phyloP scores from a whole-genome alignment of 2,797 vertebrate species.

The Gallirallus australis region DNA sequence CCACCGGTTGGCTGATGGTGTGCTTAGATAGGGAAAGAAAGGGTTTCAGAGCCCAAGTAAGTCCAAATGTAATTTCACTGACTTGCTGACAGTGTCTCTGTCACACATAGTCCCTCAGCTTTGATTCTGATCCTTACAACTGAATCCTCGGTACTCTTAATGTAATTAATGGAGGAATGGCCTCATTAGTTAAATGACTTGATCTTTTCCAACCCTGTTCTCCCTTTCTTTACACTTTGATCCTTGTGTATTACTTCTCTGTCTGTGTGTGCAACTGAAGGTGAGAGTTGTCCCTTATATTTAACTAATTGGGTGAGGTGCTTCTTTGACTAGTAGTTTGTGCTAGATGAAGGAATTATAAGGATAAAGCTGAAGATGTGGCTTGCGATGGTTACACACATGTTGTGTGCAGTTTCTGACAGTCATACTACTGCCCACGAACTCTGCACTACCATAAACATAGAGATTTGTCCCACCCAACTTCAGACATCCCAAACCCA shows the following conservation, averaged over 20 bases:
- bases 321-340: not conserved
- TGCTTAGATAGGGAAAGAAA: not conserved
- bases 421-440: not conserved
- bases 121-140: not conserved
- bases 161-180: not conserved
- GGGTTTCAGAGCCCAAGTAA: not conserved
- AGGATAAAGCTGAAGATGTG: not conserved
- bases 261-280: not conserved
- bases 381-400: not conserved
- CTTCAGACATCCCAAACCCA: not conserved
- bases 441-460: not conserved
- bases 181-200: not conserved
- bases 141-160: not conserved
- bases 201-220: not conserved
- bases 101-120: not conserved
- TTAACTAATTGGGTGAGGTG: not conserved
- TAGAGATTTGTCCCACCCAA: not conserved
- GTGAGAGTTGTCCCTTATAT: not conserved
- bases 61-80: not conserved
- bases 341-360: not conserved
- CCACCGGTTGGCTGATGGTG: not conserved
- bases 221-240: not conserved
- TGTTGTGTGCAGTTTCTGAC: not conserved
- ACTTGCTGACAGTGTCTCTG: not conserved
- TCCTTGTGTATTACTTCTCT: accelerated